Evolutionary conservation across 2,888 invertebrate species (phyloP), one percentile per base, ranked within the genome.

Genomic region (Maniola hyperantus): DNA sequence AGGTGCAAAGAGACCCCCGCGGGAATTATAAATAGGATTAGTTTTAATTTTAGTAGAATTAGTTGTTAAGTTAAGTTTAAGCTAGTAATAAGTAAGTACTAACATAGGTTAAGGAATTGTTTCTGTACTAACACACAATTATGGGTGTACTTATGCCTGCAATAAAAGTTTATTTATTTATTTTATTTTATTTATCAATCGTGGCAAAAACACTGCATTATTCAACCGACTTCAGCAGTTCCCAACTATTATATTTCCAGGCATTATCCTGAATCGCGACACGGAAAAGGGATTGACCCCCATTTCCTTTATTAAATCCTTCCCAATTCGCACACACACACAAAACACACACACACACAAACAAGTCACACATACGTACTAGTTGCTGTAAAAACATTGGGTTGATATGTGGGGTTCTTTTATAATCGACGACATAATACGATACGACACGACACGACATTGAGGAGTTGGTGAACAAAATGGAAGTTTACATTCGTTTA

Each of bases 291-390:
- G 61, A 61, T 69, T 69, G 69, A 64, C 66, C 69, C 60, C 64
- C 64, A 62, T 69, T 69, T 61, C 66, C 64, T 64, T 69, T 69
- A 69, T 69, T 69, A 69, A 65, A 66, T 53, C 69, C 66, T 63
- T 60, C 63, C 61, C n/a, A 36, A 36, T 58, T 61, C 48, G 42
- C 66, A 48, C 64, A 64, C 13, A 39, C 26, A 18, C 4, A 44
- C 44, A 11, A 2, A 6, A 57, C 48, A 46, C 66, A 48, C 64
- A 64, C 13, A 39, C 26, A 18, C 4, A 44, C 44, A 11, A 2
- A 6, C 26, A 33, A 15, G 36, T 42, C 20, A 48, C 64, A 44
- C 64, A 64, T 46, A 42, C 33, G 39, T 36, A 48, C 36, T 33
- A 10, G 20, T 39, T 60, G 11, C 36, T 50, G 48, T 61, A 13